Evolutionary conservation across 2,113 vertebrate genomes (phyloP).

Genomic region (Ia io): DNA sequence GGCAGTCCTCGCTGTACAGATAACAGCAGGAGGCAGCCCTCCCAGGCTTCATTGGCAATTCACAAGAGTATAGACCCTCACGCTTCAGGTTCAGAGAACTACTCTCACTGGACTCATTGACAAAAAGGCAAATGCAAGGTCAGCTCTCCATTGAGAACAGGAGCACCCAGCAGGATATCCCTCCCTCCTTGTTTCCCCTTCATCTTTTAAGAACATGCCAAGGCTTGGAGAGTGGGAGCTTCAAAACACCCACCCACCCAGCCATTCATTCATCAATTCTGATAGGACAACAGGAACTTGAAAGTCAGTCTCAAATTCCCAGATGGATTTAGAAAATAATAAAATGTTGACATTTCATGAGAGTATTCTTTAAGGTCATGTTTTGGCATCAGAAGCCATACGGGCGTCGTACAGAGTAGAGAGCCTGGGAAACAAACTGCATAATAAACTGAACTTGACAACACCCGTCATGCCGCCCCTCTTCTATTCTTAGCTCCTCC

Average conservation of each 20-base stretch:
- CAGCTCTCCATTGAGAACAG: not conserved
- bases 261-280: not conserved
- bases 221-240: constrained; percentile 30
- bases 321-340: constrained; percentile 63
- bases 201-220: constrained; percentile 31
- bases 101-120: not conserved
- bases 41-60: not conserved
- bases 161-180: not conserved
- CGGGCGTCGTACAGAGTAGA: not conserved
- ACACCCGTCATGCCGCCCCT: not conserved
- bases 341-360: constrained; percentile 61
- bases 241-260: not conserved
- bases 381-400: not conserved
- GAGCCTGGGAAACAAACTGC: not conserved
- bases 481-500: not conserved
- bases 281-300: not conserved
- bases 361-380: not conserved
- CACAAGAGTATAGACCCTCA: not conserved
- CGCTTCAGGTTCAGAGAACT: not conserved
- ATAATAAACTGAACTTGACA: not conserved
- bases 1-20: not conserved
- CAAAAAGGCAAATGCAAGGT: not conserved
- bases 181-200: not conserved
- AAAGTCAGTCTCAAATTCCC: constrained; percentile 5
- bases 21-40: not conserved